phyloP scores from a whole-genome alignment of 2,113 vertebrate species.

The Peromyscus maniculatus region DNA sequence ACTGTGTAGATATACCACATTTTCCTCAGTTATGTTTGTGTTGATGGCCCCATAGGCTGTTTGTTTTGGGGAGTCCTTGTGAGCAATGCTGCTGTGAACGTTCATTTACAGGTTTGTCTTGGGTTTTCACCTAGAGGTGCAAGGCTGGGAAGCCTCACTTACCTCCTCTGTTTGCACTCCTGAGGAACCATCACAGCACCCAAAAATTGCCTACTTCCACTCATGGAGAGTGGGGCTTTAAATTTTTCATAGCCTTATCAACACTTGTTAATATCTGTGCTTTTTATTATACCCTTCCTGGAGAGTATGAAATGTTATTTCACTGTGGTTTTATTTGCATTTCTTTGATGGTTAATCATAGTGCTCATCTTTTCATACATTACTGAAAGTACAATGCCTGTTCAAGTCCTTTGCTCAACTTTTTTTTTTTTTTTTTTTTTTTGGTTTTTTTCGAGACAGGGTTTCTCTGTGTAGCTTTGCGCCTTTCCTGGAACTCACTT shows the following conservation, averaged over 20 bases:
- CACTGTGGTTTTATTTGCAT: constrained; percentile 23
- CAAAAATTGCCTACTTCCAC: neutral
- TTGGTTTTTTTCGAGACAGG: too few relatives aligned
- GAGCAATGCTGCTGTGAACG: neutral
- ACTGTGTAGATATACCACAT: neutral
- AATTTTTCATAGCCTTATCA: neutral
- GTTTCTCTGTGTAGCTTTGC: too few relatives aligned
- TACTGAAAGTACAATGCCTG: neutral
- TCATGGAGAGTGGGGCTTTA: neutral
- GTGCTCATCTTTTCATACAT: neutral
- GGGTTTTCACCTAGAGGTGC: neutral
- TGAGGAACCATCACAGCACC: neutral
- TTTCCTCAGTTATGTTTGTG: neutral
- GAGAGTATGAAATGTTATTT: neutral
- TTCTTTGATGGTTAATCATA: neutral
- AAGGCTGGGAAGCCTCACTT: neutral
- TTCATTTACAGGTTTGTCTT: neutral
- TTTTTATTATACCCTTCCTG: constrained; percentile 11
- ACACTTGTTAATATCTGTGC: neutral
- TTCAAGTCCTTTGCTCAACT: neutral
- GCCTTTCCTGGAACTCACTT: too few relatives aligned
- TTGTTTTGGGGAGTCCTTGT: neutral
- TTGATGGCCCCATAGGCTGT: neutral
- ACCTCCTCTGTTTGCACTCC: constrained; percentile 11
- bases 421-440: neutral